Evolutionary conservation across 2,113 vertebrate species (phyloP).

Genomic region (Apus apus): DNA sequence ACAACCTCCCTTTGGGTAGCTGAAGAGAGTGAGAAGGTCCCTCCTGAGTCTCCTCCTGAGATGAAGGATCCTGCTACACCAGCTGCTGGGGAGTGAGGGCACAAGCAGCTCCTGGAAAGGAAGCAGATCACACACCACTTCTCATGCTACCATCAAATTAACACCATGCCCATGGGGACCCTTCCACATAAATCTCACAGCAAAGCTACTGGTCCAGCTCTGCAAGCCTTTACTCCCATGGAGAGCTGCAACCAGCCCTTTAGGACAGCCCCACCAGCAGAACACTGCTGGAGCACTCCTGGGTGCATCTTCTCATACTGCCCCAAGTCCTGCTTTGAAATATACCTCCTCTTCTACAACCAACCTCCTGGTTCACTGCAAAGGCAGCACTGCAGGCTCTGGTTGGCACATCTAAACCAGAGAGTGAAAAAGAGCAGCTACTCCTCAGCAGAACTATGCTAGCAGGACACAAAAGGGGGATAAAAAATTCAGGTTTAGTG

Average conservation of each 20-base stretch:
- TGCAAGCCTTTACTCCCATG: fast-evolving
- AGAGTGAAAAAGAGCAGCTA: fast-evolving
- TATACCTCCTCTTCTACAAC: background rate
- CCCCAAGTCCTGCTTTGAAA: background rate
- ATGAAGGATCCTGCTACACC: background rate
- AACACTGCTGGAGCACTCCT: fast-evolving
- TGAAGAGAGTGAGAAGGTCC: too few species aligned
- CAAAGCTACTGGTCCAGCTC: constrained; percentile 41
- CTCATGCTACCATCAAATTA: background rate
- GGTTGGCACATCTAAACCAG: background rate
- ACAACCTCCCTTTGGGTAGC: too few species aligned
- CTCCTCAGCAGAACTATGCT: background rate
- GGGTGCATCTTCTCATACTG: background rate
- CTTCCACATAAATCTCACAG: background rate
- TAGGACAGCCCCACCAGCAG: background rate
- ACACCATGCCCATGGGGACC: background rate
- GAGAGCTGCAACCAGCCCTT: background rate
- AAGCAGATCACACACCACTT: background rate
- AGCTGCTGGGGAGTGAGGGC: background rate
- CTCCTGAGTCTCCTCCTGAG: too few species aligned
- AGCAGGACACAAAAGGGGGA: background rate
- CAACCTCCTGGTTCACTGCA: background rate
- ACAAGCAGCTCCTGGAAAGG: background rate
- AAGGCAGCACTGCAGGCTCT: background rate
- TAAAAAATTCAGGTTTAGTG: background rate